These are phyloP conservation scores for Orchestia grillus DNA, from an alignment of 1,140 invertebrate species.

Conservation along the genomic window DNA sequence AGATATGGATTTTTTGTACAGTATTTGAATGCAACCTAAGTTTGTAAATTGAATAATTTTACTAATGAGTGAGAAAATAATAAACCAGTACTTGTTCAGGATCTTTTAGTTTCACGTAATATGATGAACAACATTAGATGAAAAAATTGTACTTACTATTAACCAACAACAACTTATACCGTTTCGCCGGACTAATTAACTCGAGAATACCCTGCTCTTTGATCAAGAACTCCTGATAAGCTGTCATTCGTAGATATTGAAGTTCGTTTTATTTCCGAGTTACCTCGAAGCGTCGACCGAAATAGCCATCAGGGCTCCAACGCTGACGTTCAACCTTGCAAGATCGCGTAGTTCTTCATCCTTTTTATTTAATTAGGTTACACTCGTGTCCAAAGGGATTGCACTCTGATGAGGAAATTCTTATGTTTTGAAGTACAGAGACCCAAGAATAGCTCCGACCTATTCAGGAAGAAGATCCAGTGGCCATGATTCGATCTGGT, in stretches of 20 bases:
- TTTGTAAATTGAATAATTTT: too few species aligned
- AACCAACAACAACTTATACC: too few species aligned
- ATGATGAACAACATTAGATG: too few species aligned
- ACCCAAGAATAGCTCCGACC: neutral
- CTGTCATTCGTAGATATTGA: neutral
- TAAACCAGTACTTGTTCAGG: too few species aligned
- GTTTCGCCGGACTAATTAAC: too few species aligned
- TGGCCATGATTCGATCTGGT: neutral
- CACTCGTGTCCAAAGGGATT: neutral
- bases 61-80: too few species aligned
- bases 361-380: neutral
- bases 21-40: too few species aligned
- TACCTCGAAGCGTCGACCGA: neutral
- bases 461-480: neutral
- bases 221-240: too few species aligned
- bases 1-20: too few species aligned
- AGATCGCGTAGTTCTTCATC: neutral
- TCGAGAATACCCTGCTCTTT: too few species aligned
- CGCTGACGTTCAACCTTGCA: neutral
- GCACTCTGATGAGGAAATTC: neutral
- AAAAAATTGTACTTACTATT: too few species aligned
- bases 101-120: too few species aligned
- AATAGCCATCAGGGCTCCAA: neutral
- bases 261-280: neutral
- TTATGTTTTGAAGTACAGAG: neutral